phyloP scores from a whole-genome alignment of 2,888 invertebrate species.

The Andrena hattorfiana region DNA sequence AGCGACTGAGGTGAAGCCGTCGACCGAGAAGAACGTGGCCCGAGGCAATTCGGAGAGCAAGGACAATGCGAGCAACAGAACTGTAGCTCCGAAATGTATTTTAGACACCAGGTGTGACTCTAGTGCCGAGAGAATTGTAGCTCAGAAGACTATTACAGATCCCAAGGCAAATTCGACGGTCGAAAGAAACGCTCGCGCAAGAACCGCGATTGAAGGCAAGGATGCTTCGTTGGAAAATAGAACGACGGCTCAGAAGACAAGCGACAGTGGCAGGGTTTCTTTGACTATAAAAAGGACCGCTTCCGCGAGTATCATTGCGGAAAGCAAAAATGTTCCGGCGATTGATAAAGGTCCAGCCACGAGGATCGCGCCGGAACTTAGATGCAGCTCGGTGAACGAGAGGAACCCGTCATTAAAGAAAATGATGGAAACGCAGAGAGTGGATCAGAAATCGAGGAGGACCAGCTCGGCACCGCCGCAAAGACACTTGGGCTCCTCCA shows the following conservation, averaged over 20 bases:
- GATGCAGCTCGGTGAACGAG: slow-evolving; percentile 43
- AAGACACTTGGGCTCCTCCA: slow-evolving; percentile 59
- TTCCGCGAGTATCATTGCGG: background rate
- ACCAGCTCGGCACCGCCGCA: slow-evolving; percentile 80
- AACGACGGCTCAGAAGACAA: background rate
- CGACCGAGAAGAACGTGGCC: background rate
- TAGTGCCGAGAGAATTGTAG: background rate
- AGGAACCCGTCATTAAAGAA: slow-evolving; percentile 11
- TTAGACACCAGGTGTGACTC: background rate
- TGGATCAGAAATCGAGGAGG: slow-evolving; percentile 64
- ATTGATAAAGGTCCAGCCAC: background rate
- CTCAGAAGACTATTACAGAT: background rate
- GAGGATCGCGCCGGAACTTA: slow-evolving; percentile 14
- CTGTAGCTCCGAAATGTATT: background rate
- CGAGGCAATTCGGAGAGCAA: background rate
- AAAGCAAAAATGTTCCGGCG: background rate
- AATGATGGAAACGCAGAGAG: slow-evolving; percentile 11
- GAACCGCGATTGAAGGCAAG: background rate
- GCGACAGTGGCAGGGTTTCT: background rate
- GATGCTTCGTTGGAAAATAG: background rate
- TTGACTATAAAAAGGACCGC: background rate
- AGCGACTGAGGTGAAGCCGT: slow-evolving; percentile 39
- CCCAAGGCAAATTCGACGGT: background rate
- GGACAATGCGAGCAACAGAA: slow-evolving; percentile 1
- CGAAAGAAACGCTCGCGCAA: background rate